Percentiles rank a stretch among this genome's conserved stretches.
Conservation (phyloP, 2,888 invertebrate genomes). For the Tachina fera region DNA sequence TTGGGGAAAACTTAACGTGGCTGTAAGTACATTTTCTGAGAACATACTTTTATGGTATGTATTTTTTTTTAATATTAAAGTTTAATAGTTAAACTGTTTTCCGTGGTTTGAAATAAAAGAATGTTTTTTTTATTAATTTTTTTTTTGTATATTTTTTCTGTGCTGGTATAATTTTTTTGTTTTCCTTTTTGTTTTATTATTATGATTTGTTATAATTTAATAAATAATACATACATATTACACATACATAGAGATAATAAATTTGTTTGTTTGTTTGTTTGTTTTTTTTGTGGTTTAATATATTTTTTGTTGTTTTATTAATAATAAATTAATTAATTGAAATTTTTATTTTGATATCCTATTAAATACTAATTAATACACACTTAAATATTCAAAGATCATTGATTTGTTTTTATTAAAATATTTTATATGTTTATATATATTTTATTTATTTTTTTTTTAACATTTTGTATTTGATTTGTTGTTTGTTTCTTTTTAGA, state of each 20-base stretch:
- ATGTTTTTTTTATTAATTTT: conserved; percentile 7
- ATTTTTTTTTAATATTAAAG: too few species aligned
- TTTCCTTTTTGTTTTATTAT: conserved; percentile 30
- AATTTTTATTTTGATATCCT: conserved; percentile 63
- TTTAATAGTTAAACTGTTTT: not conserved
- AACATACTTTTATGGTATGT: conserved; percentile 16
- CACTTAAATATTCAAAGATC: conserved; percentile 70
- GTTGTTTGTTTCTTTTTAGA: not conserved
- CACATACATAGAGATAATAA: conserved; percentile 68
- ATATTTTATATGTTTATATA: not conserved
- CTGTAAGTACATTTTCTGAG: conserved; percentile 40
- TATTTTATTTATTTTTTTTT: too few species aligned
- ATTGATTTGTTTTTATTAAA: conserved; percentile 37
- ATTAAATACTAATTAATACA: conserved; percentile 72
- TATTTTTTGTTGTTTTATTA: conserved; percentile 48
- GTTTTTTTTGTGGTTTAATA: conserved; percentile 43
- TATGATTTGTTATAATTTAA: conserved; percentile 51
- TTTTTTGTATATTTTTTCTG: conserved; percentile 34
- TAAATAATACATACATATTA: conserved; percentile 71
- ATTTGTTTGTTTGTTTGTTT: conserved; percentile 28
- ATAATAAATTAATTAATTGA: conserved; percentile 67
- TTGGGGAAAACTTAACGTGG: conserved; percentile 48
- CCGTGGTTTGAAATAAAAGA: conserved; percentile 9
- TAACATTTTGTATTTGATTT: conserved; percentile 42
- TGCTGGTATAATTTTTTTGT: conserved; percentile 58